These are phyloP conservation scores for Cryptocephalus moraei DNA, from an alignment of 2,888 invertebrate genomes.

Conservation along the genomic window DNA sequence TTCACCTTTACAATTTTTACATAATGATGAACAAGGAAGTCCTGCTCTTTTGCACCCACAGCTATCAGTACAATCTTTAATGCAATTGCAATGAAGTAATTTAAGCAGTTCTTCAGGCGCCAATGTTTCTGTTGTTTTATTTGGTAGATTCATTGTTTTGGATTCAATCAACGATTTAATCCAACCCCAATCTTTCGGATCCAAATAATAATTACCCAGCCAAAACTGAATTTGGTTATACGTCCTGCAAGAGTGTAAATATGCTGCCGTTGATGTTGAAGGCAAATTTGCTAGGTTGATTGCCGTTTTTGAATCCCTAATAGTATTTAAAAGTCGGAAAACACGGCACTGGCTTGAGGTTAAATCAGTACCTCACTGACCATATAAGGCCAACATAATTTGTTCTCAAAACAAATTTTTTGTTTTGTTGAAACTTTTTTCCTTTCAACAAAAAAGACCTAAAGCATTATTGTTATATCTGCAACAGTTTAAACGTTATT, in stretches of 20 bases:
- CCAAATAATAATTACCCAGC: slow-evolving; percentile 1
- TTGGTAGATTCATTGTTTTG: slow-evolving; percentile 4
- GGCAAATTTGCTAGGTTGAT: not conserved
- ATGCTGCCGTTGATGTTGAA: not conserved
- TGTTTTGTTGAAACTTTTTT: too few species aligned
- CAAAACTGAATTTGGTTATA: not conserved
- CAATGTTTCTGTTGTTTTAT: slow-evolving; percentile 1
- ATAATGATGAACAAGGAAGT: too few species aligned
- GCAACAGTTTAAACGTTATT: too few species aligned
- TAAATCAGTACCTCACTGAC: not conserved
- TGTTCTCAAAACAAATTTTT: too few species aligned
- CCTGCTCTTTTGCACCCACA: slow-evolving; percentile 3
- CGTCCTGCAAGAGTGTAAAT: not conserved
- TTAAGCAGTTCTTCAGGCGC: slow-evolving; percentile 1
- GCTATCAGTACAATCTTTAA: not conserved
- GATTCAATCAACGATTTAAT: too few species aligned
- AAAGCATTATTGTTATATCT: too few species aligned
- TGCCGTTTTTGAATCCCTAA: not conserved
- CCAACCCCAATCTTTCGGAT: slow-evolving; percentile 2
- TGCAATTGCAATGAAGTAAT: slow-evolving; percentile 3
- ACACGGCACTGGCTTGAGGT: not conserved
- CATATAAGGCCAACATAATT: slow-evolving; percentile 1
- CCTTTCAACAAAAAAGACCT: too few species aligned
- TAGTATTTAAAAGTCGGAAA: not conserved
- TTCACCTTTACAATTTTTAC: too few species aligned